phyloP scores from a whole-genome alignment of 2,113 vertebrate species.

The Rattus norvegicus region GRCr8 NC_086035.1:50935501-50936000 shows the following conservation, averaged over 20 bases:
- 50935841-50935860: slow-evolving; percentile 28
- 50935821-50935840: neutral
- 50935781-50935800: neutral
- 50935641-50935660: slow-evolving; percentile 5
- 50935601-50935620: slow-evolving; percentile 7
- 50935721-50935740: slow-evolving; percentile 51
- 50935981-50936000: slow-evolving; percentile 51
- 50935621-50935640: slow-evolving; percentile 56
- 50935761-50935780: slow-evolving; percentile 41
- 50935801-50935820: neutral
- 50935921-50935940: slow-evolving; percentile 13
- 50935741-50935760: slow-evolving; percentile 41
- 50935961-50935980: slow-evolving; percentile 48
- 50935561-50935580: neutral
- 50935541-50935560: slow-evolving; percentile 14
- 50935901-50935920: neutral
- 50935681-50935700: neutral
- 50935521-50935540: slow-evolving; percentile 28
- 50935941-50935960: neutral
- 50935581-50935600: neutral
- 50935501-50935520: slow-evolving; percentile 20
- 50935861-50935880: neutral
- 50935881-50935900: slow-evolving; percentile 22
- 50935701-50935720: neutral
- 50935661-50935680: slow-evolving; percentile 45